Conservation (phyloP, 2,797 vertebrate genomes). For the Pygocentrus nattereri region DNA sequence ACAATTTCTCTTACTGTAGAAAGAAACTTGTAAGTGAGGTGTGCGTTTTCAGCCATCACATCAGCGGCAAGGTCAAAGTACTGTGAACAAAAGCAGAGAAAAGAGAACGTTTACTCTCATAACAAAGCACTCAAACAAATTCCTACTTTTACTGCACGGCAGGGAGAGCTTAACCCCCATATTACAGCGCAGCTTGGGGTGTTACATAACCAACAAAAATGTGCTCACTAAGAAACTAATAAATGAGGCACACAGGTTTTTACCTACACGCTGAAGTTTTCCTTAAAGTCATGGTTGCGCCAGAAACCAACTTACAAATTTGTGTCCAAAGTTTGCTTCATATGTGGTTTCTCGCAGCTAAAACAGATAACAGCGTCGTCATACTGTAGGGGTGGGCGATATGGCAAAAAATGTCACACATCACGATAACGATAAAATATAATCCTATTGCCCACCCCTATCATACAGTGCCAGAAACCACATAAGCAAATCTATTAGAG, state of each 20-base stretch:
- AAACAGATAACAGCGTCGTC: too few relatives aligned
- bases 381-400: too few relatives aligned
- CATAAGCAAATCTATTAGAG: too few relatives aligned
- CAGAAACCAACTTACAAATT: neutral
- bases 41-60: conserved; percentile 94
- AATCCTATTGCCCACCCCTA: too few relatives aligned
- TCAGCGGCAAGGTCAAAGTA: conserved; percentile 96
- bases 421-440: too few relatives aligned
- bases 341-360: neutral
- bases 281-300: neutral
- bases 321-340: neutral
- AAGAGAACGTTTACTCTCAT: neutral
- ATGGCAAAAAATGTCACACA: too few relatives aligned
- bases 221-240: neutral
- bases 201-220: neutral
- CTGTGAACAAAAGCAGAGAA: conserved; percentile 63
- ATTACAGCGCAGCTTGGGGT: neutral
- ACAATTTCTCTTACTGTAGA: conserved; percentile 78
- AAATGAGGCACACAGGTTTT: neutral
- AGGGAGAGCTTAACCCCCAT: neutral
- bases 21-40: conserved; percentile 93
- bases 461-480: too few relatives aligned
- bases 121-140: neutral
- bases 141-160: conserved; percentile 3
- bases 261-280: neutral